Conservation (phyloP, 2,113 vertebrate species). For the human region DNA sequence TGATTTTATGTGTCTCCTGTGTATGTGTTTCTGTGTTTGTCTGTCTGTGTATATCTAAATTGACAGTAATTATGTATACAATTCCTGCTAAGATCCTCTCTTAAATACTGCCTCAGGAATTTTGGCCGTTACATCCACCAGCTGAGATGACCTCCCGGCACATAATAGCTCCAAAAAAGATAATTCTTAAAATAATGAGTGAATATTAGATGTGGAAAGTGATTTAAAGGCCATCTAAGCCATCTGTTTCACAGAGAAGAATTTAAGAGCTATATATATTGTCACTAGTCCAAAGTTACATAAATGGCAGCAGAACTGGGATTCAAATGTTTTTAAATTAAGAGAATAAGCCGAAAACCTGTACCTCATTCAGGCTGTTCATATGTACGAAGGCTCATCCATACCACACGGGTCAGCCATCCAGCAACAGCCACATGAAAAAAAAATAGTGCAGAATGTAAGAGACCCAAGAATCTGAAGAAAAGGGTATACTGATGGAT, state of each 20-base stretch:
- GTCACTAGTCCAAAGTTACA: background rate
- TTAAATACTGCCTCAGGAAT: background rate
- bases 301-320: background rate
- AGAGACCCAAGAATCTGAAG: background rate
- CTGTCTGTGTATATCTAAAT: background rate
- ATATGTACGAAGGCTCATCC: background rate
- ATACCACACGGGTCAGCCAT: background rate
- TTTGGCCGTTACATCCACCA: background rate
- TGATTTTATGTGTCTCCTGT: background rate
- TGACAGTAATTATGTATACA: background rate
- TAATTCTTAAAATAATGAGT: background rate
- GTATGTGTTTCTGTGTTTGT: background rate
- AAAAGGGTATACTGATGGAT: background rate
- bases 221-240: background rate
- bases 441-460: background rate
- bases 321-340: background rate
- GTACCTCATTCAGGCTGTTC: background rate
- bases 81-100: background rate
- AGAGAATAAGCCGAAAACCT: background rate
- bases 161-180: background rate
- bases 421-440: background rate
- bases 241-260: background rate
- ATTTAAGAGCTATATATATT: background rate
- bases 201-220: background rate
- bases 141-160: background rate